Evolutionary conservation across 2,113 vertebrate species (phyloP).

Genomic region (Chaetops frenatus): DNA sequence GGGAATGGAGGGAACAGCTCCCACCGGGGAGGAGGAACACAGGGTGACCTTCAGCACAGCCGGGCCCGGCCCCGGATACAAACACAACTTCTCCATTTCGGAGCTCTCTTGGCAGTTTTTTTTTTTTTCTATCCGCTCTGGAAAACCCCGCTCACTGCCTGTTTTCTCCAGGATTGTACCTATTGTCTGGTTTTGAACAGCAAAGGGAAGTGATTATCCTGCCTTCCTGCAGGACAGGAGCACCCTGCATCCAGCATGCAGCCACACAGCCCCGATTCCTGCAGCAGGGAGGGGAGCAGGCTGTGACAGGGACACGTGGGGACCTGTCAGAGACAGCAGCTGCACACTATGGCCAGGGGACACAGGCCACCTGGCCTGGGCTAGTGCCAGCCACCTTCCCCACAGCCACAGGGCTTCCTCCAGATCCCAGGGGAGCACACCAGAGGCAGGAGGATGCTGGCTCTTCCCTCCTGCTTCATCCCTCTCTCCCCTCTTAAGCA

Average conservation of each 20-base stretch:
- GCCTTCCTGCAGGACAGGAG: neutral
- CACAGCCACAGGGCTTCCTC: neutral
- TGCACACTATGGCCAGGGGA: neutral
- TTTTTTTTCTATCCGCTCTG: neutral
- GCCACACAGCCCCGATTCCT: fast-evolving
- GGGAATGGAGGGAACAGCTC: neutral
- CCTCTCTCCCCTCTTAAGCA: neutral
- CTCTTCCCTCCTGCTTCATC: neutral
- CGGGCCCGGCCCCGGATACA: neutral
- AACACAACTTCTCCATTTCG: conserved; percentile 3
- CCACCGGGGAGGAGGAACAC: neutral
- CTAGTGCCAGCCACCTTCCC: neutral
- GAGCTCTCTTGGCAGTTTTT: neutral
- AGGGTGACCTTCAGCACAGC: neutral
- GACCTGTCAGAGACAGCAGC: neutral
- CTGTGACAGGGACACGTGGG: neutral
- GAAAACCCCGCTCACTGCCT: neutral
- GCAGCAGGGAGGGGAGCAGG: neutral
- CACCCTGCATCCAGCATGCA: neutral
- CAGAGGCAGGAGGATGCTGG: fast-evolving
- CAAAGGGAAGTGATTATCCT: neutral
- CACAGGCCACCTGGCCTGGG: neutral
- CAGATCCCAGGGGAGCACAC: neutral
- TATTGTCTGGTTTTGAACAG: neutral
- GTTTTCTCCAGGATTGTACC: neutral